These are phyloP conservation scores for Tenebrio molitor DNA, from an alignment of 1,140 invertebrate species.

Conservation along the genomic window DNA sequence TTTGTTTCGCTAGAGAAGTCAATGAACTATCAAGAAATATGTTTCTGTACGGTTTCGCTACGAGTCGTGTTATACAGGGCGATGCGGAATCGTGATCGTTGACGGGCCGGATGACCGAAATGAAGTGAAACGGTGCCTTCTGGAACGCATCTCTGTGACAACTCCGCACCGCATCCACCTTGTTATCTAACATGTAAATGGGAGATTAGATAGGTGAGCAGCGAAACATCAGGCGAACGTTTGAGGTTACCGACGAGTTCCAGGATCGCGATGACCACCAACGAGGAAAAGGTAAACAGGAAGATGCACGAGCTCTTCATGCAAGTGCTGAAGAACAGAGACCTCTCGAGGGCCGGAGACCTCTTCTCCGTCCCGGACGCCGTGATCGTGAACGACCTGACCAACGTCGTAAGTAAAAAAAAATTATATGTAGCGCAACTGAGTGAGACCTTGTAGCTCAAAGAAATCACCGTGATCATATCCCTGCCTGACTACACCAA, in stretches of 20 bases:
- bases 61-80: conserved; percentile 2
- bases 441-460: conserved; percentile 75
- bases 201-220: conserved; percentile 20
- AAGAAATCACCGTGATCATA: conserved; percentile 84
- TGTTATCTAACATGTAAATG: conserved; percentile 37
- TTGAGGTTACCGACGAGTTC: conserved; percentile 1
- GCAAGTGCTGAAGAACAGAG: conserved; percentile 87
- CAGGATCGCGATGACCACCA: conserved; percentile 34
- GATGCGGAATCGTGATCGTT: background rate
- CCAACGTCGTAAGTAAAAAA: conserved; percentile 78
- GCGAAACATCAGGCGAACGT: background rate
- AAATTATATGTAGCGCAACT: conserved; percentile 1
- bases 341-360: conserved; percentile 92
- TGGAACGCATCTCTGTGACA: background rate
- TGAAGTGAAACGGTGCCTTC: background rate
- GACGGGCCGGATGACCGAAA: background rate
- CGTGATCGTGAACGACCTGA: conserved; percentile 88
- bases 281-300: conserved; percentile 59
- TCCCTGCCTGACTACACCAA: conserved; percentile 84
- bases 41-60: conserved; percentile 9
- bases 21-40: conserved; percentile 37
- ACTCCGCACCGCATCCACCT: background rate
- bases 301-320: conserved; percentile 91
- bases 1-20: conserved; percentile 35
- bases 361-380: conserved; percentile 90